These are phyloP conservation scores for Carettochelys insculpta DNA, from an alignment of 2,113 vertebrate genomes.

Conservation along the genomic window DNA sequence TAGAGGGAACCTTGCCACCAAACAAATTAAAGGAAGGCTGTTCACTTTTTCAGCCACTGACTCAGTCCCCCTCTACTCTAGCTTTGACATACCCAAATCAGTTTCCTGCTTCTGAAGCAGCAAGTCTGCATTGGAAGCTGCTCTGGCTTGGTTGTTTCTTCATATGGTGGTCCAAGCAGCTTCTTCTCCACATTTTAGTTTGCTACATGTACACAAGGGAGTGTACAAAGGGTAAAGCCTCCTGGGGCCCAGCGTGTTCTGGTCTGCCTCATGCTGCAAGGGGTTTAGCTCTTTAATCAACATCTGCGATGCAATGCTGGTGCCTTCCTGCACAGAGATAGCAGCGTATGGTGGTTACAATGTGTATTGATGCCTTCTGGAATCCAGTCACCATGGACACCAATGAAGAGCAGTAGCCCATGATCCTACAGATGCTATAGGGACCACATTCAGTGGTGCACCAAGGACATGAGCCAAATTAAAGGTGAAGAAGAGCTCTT, in stretches of 20 bases:
- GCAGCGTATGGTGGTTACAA: too few relatives aligned
- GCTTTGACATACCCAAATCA: neutral
- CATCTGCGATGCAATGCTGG: neutral
- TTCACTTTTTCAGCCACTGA: neutral
- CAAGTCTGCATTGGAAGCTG: fast-evolving
- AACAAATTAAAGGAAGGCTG: neutral
- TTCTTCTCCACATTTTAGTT: neutral
- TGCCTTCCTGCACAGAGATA: too few relatives aligned
- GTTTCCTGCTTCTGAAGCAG: neutral
- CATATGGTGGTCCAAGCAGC: neutral
- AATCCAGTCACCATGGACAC: too few relatives aligned
- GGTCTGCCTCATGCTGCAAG: neutral
- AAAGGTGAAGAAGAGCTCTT: too few relatives aligned
- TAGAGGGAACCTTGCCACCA: too few relatives aligned
- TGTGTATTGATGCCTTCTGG: too few relatives aligned
- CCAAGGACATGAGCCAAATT: too few relatives aligned
- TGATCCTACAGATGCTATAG: too few relatives aligned
- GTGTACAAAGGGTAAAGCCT: neutral
- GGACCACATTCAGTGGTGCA: too few relatives aligned
- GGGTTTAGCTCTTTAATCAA: neutral
- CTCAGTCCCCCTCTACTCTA: neutral
- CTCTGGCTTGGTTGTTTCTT: neutral
- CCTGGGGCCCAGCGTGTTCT: slow-evolving; percentile 22
- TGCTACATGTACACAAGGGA: slow-evolving; percentile 35
- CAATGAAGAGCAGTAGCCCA: too few relatives aligned